Base-by-base conservation (phyloP, 2,888 invertebrate genomes). In the Monoplex corrugatus region DNA sequence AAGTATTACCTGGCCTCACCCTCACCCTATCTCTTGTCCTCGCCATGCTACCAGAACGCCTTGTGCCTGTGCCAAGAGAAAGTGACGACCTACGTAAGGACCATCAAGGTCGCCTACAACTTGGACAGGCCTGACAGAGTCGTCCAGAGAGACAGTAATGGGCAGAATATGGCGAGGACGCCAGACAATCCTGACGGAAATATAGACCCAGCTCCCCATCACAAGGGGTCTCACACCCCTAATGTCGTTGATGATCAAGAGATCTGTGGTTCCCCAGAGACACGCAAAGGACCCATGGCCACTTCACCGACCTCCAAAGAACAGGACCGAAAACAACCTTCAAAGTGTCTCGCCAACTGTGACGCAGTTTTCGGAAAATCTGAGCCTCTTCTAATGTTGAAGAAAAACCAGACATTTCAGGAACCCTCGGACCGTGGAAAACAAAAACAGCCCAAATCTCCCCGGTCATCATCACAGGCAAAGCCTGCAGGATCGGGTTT, bases 101-200 rank as follows among this genome's bases (percentile, higher is more conserved):
- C 93, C 84, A 94, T 95, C 72, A 95, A 95, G 89, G 94, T 95
- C 13, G 92, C 93, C 80, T 93, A 93, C 82, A 91, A 91, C 72
- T 91, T 94, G 28, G 63, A 72, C 35, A 87, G 78, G 13, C 86
- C 86, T 35, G 88, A 80, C 16, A 89, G 84, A 40, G 1, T 0
- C n/a, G n/a, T 45, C 3, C 28, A 2, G 13, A 10, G 0, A 16
- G 82, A 45, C 32, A 45, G 83, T 13, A 23, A 28, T 6, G 28
- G 44, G 57, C 6, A 10, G 83, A 45, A 57, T 32, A 1, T 50
- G 35, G 50, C 84, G 2, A 40, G 35, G 40, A 5, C 28, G 8
- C n/a, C n/a, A n/a, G n/a, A n/a, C n/a, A n/a, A n/a, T n/a, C n/a
- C n/a, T n/a, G n/a, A n/a, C n/a, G n/a, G n/a, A n/a, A n/a, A n/a